Evolutionary conservation across 2,113 vertebrate genomes (phyloP), one percentile per base, ranked within the genome.

Genomic region (Poeciliopsis prolifica): DNA sequence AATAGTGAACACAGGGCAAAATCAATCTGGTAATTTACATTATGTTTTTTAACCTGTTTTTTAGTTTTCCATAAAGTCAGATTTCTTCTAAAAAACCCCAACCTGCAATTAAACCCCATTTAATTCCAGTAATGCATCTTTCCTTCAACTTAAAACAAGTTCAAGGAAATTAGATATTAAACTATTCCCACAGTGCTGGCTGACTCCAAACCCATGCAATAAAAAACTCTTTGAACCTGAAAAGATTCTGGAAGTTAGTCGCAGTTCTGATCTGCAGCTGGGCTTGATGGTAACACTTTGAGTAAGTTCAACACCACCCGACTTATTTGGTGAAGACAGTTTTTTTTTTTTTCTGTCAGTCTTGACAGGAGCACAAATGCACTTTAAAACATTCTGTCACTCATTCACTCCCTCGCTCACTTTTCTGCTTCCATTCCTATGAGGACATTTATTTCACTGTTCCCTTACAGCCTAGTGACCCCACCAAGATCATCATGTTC

Each of bases 201-300:
- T 70, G 68, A 60, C 26, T 24, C 5, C 17, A 48, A 48, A 48
- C 5, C 17, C 4, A 7, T 19, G 44, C 44, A 48, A 28, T 4
- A 48, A 48, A 48, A 62, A 71, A 67, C 15, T 2, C 1, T 22
- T 12, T 10, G 29, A 14, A 26, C 5, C 24, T 22, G 54, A 78
- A n/a, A 11, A 30, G 4, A 15, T n/a, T 51, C 3, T 17, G 12
- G 9, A 42, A 26, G 68, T 29, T n/a, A 30, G 31, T 54, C 4
- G 4, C n/a, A 64, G 75, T 22, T 24, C 31, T 66, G 70, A 30
- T 79, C 48, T 66, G n/a, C 44, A 66, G 42, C 19, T 3, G 19
- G 70, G 66, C 51, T 19, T 74, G 60, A 85, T 65, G 75, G 48
- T 26, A 66, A 60, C 60, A 58, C 76, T 40, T 72, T n/a, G 29